Evolutionary conservation across 1,140 invertebrate species (phyloP), one percentile per base, ranked within the genome.

Genomic region (Cotesia vestalis): DNA sequence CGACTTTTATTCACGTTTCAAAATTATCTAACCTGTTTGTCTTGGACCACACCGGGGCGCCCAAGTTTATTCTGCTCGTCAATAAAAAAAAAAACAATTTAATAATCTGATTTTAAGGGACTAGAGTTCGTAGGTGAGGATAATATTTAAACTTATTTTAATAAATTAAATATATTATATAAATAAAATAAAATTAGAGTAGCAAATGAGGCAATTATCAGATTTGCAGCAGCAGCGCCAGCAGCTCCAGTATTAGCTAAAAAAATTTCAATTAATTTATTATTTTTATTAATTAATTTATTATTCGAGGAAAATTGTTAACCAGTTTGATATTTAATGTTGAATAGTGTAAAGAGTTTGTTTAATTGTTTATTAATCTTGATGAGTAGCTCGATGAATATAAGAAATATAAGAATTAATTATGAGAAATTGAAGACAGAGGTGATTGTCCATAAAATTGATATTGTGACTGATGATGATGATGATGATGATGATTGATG

Each of bases 21-120:
- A 68, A 72, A 72, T 73, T 79, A 78, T 81, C 87, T 88, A 88
- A 88, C 87, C 87, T 85, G 84, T 81, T 86, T 87, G 69, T 84
- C 84, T 81, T 87, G 85, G 74, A 88, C 80, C 82, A 84, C 85
- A 77, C 87, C 87, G 81, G 86, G 87, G 77, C 87, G 86, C 75
- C 81, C 82, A 78, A 73, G 78, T 82, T 82, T 88, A 79, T 34
- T 76, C 80, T 81, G 79, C 75, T 72, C 66, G 75, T 74, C 75
- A 78, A 73, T 76, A 77, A 79, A 79, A 76, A 51, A 17, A 17
- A 17, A 74, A 75, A 66, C 64, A 51, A 17, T 51, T 20, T 60
- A 68, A 72, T 35, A 53, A 75, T 63, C 34, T 61, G 57, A 73
- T 73, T 70, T 70, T 71, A 72, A 70, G 60, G 62, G n/a, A 61